Evolutionary conservation across 2,888 invertebrate genomes (phyloP), one percentile per base, ranked within the genome.

Genomic region (Pantelozetes paolii): DNA sequence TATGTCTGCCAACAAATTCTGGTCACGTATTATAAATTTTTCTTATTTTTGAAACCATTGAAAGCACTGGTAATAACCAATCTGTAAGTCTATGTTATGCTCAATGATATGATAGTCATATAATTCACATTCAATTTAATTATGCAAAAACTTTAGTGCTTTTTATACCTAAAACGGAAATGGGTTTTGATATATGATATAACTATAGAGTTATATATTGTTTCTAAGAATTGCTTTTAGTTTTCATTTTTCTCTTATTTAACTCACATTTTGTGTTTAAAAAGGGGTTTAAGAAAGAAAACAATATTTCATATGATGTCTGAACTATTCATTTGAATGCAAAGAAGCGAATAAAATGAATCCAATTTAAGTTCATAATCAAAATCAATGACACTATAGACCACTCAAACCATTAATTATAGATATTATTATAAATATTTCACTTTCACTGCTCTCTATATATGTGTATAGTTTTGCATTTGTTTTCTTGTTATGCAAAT

Each of bases 151-250:
- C 11, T 28, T 59, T 59, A 18, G 11, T 28, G 20, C 11, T 36
- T 36, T 50, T 18, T 8, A 26, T 28, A 18, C 28, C 59, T 15
- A 59, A n/a, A 59, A 59, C 59, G 59, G 59, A 59, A 59, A 59
- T 59, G 59, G 28, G 59, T 59, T 59, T 59, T 59, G 59, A 59
- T 59, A 30, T 59, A 59, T 59, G 28, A 6, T 15, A 59, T 28
- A 59, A 15, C 11, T 6, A 20, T 50, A 50, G 50, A 18, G 23
- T 13, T 2, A 54, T n/a, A 45, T 45, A 45, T 26, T n/a, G n/a
- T n/a, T n/a, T n/a, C n/a, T n/a, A n/a, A n/a, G n/a, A n/a, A n/a
- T n/a, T n/a, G n/a, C n/a, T n/a, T n/a, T n/a, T n/a, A 50, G 20
- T 50, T 50, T 20, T 18, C 50, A 50, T 50, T n/a, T n/a, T 36